A percentile compares a stretch with the other conserved stretches of the same genome.
These are phyloP conservation scores for Pseudochirops corinnae DNA, from an alignment of 2,797 vertebrate species.

Conservation along the genomic window DNA sequence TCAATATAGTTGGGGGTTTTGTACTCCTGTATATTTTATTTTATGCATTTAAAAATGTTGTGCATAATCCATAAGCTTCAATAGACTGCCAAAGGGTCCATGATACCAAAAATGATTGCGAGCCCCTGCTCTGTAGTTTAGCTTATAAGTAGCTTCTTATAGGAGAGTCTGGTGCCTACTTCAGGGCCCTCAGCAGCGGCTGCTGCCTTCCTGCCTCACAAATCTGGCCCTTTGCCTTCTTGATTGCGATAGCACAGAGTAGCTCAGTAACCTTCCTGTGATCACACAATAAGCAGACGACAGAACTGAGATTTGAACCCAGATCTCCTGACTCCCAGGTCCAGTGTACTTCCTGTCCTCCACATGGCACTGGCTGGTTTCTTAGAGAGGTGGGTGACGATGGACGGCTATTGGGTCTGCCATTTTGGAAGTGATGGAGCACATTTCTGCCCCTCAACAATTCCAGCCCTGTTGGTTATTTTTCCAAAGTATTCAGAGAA, in stretches of 20 bases:
- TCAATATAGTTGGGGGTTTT: not conserved
- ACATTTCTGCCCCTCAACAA: accelerated
- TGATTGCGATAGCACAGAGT: not conserved
- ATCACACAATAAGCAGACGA: not conserved
- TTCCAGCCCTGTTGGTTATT: not conserved
- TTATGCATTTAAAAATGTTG: not conserved
- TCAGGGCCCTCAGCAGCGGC: not conserved
- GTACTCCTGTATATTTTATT: not conserved
- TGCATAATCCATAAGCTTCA: not conserved
- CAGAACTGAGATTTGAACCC: not conserved
- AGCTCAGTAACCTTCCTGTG: not conserved
- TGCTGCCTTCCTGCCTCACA: not conserved
- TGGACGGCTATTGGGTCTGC: not conserved
- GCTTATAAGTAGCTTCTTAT: not conserved
- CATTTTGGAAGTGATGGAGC: not conserved
- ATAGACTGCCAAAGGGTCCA: not conserved
- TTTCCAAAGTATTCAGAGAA: not conserved
- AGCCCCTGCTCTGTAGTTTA: not conserved
- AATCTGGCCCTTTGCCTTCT: not conserved
- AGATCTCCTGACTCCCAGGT: not conserved
- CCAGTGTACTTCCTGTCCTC: not conserved
- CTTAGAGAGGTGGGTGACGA: not conserved
- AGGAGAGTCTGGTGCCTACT: not conserved
- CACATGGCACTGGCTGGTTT: not conserved
- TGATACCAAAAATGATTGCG: not conserved